phyloP scores from a whole-genome alignment of 2,113 vertebrate species.

The Etia nguti region DNA sequence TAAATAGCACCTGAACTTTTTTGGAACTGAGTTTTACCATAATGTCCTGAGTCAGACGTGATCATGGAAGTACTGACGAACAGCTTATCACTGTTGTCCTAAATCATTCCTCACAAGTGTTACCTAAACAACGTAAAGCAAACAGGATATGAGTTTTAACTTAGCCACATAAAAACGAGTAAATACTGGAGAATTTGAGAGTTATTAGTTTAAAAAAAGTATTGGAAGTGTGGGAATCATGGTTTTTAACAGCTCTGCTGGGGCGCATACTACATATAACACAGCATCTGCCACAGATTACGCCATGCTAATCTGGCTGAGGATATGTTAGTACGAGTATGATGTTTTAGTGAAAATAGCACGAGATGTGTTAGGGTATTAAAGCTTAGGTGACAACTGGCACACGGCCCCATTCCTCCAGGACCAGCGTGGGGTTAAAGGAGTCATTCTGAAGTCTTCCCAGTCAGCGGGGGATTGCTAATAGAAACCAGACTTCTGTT shows the following conservation, averaged over 20 bases:
- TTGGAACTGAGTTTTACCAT: not conserved
- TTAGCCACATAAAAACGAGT: not conserved
- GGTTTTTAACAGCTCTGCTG: not conserved
- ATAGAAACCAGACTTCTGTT: conserved; percentile 65
- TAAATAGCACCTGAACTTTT: not conserved
- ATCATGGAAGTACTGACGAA: not conserved
- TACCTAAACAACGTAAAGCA: not conserved
- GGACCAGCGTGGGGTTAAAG: conserved; percentile 42
- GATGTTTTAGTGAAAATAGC: not conserved
- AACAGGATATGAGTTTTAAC: not conserved
- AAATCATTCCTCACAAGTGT: not conserved
- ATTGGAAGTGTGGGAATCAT: not conserved
- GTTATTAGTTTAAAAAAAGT: not conserved
- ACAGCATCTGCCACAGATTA: conserved; percentile 10
- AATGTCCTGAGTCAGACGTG: not conserved
- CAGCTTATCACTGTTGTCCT: not conserved
- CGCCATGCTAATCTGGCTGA: not conserved
- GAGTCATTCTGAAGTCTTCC: conserved; percentile 14
- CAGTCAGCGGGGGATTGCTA: conserved; percentile 62
- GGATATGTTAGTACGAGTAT: not conserved
- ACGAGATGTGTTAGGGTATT: conserved; percentile 16
- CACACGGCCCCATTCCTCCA: not conserved
- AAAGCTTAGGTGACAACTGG: conserved; percentile 24
- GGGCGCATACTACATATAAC: not conserved
- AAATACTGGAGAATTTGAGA: not conserved